Evolutionary conservation across 1,140 invertebrate genomes (phyloP).

Genomic region (Brachionus paranguensis): DNA sequence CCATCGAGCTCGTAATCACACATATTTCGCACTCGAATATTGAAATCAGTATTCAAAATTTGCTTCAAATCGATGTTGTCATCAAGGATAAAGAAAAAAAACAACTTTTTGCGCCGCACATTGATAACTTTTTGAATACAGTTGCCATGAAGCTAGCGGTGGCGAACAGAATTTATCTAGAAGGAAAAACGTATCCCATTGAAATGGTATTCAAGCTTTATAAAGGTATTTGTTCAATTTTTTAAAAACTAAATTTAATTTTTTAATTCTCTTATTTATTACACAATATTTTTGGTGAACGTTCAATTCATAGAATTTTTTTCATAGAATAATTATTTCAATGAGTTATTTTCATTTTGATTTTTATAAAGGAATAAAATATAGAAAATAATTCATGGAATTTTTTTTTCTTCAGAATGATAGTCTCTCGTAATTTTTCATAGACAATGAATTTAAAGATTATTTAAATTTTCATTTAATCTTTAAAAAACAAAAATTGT

Average conservation of each 20-base stretch:
- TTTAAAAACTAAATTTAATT: not conserved
- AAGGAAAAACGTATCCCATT: not conserved
- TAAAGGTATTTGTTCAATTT: not conserved
- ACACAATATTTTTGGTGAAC: too few species aligned
- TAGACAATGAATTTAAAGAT: too few species aligned
- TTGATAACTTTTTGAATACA: slow-evolving; percentile 68
- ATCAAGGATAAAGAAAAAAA: slow-evolving; percentile 52
- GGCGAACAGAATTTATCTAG: slow-evolving; percentile 58
- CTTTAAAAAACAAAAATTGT: too few species aligned
- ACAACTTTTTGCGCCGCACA: slow-evolving; percentile 56
- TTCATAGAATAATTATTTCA: too few species aligned
- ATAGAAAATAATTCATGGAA: too few species aligned
- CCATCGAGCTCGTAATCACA: slow-evolving; percentile 59
- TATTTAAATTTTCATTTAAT: too few species aligned
- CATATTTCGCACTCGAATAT: slow-evolving; percentile 67
- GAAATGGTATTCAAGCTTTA: slow-evolving; percentile 17
- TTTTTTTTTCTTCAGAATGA: too few species aligned
- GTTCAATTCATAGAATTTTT: too few species aligned
- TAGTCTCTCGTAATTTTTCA: too few species aligned
- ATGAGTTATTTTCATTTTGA: too few species aligned
- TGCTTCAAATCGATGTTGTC: slow-evolving; percentile 60
- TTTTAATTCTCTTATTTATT: too few species aligned
- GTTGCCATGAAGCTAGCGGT: slow-evolving; percentile 66
- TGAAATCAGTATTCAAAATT: slow-evolving; percentile 61
- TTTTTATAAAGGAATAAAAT: too few species aligned